Base-by-base conservation (phyloP, 1,140 invertebrate genomes). In the Homarus americanus region DNA sequence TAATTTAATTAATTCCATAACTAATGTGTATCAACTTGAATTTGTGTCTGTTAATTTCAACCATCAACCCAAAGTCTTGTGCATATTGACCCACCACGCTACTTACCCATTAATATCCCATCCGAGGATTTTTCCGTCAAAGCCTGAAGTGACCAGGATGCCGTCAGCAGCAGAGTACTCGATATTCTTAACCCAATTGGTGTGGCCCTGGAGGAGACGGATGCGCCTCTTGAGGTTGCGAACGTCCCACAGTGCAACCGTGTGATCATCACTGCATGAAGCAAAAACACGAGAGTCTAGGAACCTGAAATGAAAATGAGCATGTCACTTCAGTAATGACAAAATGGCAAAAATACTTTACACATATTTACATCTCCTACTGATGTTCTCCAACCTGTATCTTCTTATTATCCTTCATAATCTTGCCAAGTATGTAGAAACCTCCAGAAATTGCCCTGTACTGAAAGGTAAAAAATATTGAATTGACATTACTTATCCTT, bases 181-280 rank as follows among this genome's bases (percentile, higher is more conserved):
- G 91, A 99, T 98, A 94, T 98, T 99, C 94, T 99, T 99, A 10
- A 99, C 98, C 98, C 98, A 99, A 94, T 98, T 98, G 0, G 97
- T 97, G 94, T 99, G 98, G 15, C 98, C 98, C 86, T 96, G 95
- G 0, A 99, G 95, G 2, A 96, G 96, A 83, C 96, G 95, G 75
- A 98, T 96, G 93, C 96, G 96, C 75, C 96, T 95, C 93, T 97
- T 97, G 66, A 98, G 94, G 94, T 97, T 97, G 80, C 98, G 95
- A 58, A 97, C 96, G 95, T 99, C 98, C 98, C 98, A 99, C 73
- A 99, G 93, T 32, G 97, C 97, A 75, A 99, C 97, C 28, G 97
- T 98, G 28, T 96, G 97, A 93, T 99, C 98, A 94, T 99, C 98
- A 5, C 97, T 98, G 94, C 98, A 98, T 0, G 98, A 98, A 0